Evolutionary conservation across 2,113 vertebrate genomes (phyloP).

Genomic region (Nycticebus coucang): DNA sequence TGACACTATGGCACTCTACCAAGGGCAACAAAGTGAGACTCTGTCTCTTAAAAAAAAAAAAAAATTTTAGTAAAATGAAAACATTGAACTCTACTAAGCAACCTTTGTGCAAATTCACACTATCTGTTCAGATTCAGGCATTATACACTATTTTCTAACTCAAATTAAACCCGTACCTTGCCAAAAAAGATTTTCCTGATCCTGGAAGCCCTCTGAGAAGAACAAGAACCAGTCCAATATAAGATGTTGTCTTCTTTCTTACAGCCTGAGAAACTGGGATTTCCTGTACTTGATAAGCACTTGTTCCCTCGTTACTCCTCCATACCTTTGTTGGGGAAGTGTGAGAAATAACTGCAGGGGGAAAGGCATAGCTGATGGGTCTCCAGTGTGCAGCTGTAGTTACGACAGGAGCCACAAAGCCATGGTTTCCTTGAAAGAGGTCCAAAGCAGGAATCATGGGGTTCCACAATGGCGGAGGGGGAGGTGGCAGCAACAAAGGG

Average conservation of each 20-base stretch:
- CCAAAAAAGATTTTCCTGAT: conserved; percentile 96
- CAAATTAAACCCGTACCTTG: conserved; percentile 89
- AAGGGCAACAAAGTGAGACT: too few species aligned
- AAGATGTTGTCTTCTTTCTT: conserved; percentile 83
- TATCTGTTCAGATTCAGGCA: neutral
- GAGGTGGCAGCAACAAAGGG: conserved; percentile 45
- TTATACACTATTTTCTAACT: conserved; percentile 22
- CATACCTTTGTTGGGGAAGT: conserved; percentile 86
- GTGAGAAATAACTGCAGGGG: conserved; percentile 80
- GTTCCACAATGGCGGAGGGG: conserved; percentile 87
- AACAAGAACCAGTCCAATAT: conserved; percentile 91
- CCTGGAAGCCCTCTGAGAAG: conserved; percentile 96
- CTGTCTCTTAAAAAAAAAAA: neutral
- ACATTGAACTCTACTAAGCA: conserved; percentile 35
- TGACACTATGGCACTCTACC: too few species aligned
- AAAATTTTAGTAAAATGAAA: conserved; percentile 7
- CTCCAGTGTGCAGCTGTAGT: conserved; percentile 85
- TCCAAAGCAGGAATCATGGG: conserved; percentile 87
- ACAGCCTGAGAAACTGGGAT: conserved; percentile 77
- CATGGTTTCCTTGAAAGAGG: conserved; percentile 82
- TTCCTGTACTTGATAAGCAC: conserved; percentile 77
- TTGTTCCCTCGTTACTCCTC: conserved; percentile 82
- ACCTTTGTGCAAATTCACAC: neutral
- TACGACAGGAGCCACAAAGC: conserved; percentile 91
- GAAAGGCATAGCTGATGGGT: conserved; percentile 75